Evolutionary conservation across 2,888 invertebrate species (phyloP), one percentile per base, ranked within the genome.

Genomic region (Asteroscopus sphinx): DNA sequence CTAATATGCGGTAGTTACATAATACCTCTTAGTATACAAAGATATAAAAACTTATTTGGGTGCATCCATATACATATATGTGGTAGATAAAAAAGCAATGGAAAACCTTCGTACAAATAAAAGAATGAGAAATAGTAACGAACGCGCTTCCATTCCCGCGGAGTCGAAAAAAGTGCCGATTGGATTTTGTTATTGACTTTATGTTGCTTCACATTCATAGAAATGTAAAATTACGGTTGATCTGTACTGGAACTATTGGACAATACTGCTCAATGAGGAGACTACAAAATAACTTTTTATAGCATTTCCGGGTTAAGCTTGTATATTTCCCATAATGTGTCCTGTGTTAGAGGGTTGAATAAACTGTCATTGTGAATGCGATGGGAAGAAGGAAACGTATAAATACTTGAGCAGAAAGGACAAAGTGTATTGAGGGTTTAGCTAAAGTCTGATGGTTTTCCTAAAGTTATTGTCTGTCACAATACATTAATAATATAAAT

Each of bases 161-260:
- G 56, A 63, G 15, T 56, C 56, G 54, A 42, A 52, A 72, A 73
- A 69, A 69, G 30, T 65, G 59, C 17, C 61, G 52, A 76, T 67
- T 69, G 76, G 60, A 69, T 69, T 64, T 61, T 53, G 63, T 54
- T 69, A 66, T 74, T 57, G 61, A 69, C 57, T 66, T 54, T 69
- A 62, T 42, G 63, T 64, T 57, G 56, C 44, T 46, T 69, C 57
- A 73, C 73, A 62, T 47, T 69, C 52, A 58, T 55, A 48, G 42
- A 61, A 72, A 59, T 51, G 41, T 28, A 26, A 37, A 42, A 16
- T 16, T 16, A 53, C 11, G 30, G 12, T 8, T 45, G 25, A 32
- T 39, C 32, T 37, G 46, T 32, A 26, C 16, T 51, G 16, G 25
- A 42, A 48, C 33, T 48, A 45, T 57, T 33, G 39, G 25, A 35